These are phyloP conservation scores for Microctenopoma stevenorrisi DNA, from an alignment of 2,797 vertebrate genomes.

Conservation along the genomic window DNA sequence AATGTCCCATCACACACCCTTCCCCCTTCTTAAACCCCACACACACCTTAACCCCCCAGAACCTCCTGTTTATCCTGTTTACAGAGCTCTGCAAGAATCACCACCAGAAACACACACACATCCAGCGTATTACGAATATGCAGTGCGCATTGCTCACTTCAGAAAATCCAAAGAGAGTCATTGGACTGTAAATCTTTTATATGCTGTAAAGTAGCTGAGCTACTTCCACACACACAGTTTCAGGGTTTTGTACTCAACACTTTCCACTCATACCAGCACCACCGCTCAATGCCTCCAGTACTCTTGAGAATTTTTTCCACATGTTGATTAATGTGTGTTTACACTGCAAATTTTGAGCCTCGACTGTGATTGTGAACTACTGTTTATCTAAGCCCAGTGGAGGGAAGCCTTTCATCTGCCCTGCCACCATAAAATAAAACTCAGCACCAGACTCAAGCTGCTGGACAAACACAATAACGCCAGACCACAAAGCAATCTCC, in stretches of 20 bases:
- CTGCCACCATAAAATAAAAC: conserved; percentile 66
- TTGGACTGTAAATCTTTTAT: conserved; percentile 21
- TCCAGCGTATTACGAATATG: background rate
- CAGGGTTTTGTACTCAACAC: conserved; percentile 42
- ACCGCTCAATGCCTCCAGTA: background rate
- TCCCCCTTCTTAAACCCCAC: conserved; percentile 23
- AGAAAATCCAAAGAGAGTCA: background rate
- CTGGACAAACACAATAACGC: conserved; percentile 78
- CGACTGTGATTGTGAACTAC: conserved; percentile 60
- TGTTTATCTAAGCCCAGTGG: conserved; percentile 73
- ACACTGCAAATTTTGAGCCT: conserved; percentile 41
- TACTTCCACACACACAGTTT: too few species aligned
- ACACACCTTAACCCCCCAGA: conserved; percentile 46
- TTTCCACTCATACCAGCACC: conserved; percentile 27
- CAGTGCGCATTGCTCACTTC: background rate
- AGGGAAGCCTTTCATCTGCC: conserved; percentile 79
- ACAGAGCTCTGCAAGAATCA: conserved; percentile 37
- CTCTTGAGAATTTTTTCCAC: conserved; percentile 43
- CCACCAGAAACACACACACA: conserved; percentile 22
- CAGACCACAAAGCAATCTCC: conserved; percentile 35
- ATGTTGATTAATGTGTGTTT: conserved; percentile 69
- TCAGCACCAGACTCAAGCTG: conserved; percentile 65
- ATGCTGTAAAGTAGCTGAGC: background rate
- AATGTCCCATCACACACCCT: conserved; percentile 25
- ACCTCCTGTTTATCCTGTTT: conserved; percentile 57